Evolutionary conservation across 2,888 invertebrate genomes (phyloP).

Genomic region (Physocephala rufipes): DNA sequence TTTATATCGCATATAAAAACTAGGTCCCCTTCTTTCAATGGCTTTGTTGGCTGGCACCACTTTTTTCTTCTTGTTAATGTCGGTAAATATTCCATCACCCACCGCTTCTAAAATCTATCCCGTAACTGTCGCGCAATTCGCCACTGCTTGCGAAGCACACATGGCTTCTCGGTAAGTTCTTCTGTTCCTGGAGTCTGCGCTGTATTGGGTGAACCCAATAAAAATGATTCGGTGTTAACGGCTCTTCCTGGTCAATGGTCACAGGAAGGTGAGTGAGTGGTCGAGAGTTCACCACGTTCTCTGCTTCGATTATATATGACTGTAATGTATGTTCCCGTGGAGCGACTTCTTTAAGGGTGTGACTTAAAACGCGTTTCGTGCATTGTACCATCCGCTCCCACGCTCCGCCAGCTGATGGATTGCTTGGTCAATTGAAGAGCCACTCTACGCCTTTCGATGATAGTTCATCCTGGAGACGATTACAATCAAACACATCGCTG

Average conservation of each 20-base stretch:
- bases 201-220: not conserved
- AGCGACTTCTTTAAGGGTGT: conserved; percentile 9
- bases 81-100: not conserved
- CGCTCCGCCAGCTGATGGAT: conserved; percentile 11
- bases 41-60: conserved; percentile 1
- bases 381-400: conserved; percentile 41
- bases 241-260: not conserved
- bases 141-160: conserved; percentile 11
- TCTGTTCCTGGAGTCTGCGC: not conserved
- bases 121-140: conserved; percentile 2
- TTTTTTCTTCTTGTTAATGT: conserved; percentile 29
- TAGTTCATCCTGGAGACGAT: not conserved
- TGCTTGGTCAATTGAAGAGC: conserved; percentile 2
- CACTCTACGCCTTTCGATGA: conserved; percentile 23
- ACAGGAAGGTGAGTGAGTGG: conserved; percentile 13
- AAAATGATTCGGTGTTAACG: conserved; percentile 14
- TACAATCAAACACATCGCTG: not conserved
- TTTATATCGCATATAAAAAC: not conserved
- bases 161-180: not conserved
- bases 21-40: not conserved
- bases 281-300: conserved; percentile 3
- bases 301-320: conserved; percentile 4
- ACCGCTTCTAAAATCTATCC: not conserved
- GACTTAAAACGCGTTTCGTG: not conserved
- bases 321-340: not conserved